These are phyloP conservation scores for Pseudotriccus pelzelni DNA, from an alignment of 2,797 vertebrate species.

Conservation along the genomic window DNA sequence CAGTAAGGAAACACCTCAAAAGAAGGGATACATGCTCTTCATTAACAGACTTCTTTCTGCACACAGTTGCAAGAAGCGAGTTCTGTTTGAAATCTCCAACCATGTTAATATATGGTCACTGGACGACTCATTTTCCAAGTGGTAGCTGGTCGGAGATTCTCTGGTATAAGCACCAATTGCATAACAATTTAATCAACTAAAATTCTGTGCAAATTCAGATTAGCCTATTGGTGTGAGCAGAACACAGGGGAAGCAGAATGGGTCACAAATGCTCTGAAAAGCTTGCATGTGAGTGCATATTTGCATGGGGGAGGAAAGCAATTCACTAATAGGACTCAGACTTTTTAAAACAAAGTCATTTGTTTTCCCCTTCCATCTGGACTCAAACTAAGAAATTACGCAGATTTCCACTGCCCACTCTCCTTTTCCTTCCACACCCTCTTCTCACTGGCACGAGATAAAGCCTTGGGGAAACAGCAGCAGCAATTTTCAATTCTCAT, in stretches of 20 bases:
- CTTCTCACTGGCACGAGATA: conserved; percentile 7
- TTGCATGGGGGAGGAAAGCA: background rate
- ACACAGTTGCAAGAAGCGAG: background rate
- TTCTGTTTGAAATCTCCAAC: background rate
- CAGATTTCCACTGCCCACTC: conserved; percentile 19
- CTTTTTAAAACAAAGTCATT: background rate
- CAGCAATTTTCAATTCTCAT: conserved; percentile 70
- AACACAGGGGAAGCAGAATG: background rate
- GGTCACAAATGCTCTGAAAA: background rate
- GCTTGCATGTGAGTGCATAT: background rate
- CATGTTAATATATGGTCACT: background rate
- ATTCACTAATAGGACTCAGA: background rate
- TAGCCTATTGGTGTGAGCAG: background rate
- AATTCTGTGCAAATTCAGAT: background rate
- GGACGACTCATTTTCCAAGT: background rate
- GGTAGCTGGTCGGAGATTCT: background rate
- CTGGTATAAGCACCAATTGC: background rate
- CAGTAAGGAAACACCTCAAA: background rate
- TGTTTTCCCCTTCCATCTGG: conserved; percentile 3
- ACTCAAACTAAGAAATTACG: background rate
- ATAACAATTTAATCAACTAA: background rate
- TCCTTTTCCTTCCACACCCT: background rate
- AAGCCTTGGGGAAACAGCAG: conserved; percentile 59
- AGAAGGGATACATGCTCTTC: background rate
- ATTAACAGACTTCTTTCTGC: background rate